Percentiles rank a stretch among this genome's conserved stretches.
These are phyloP conservation scores for Anguilla obscura DNA, from an alignment of 2,797 vertebrate genomes.

Conservation along the genomic window DNA sequence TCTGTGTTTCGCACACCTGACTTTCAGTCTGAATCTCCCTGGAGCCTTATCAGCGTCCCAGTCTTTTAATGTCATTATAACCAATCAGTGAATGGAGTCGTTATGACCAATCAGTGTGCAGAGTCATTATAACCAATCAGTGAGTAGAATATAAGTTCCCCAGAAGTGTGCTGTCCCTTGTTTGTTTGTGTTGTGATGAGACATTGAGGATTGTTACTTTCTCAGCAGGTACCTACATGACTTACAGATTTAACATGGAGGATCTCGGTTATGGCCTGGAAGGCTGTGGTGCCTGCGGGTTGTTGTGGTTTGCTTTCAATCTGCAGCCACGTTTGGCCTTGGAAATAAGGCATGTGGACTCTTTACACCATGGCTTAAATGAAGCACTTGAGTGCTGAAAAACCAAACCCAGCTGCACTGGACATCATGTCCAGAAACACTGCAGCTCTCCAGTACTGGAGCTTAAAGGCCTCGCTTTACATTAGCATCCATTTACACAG, in stretches of 20 bases:
- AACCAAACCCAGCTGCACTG: background rate
- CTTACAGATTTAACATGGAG: background rate
- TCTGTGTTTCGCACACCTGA: background rate
- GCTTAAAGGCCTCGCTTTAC: background rate
- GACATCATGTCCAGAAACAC: background rate
- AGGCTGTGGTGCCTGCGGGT: background rate
- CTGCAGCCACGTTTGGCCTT: background rate
- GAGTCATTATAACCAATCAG: background rate
- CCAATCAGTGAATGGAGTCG: background rate
- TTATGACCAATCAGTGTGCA: background rate
- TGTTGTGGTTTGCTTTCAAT: background rate
- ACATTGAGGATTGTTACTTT: background rate
- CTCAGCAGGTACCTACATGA: background rate
- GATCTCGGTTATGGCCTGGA: background rate
- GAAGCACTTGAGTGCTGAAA: background rate
- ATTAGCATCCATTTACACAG: background rate
- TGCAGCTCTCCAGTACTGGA: background rate
- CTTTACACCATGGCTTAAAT: background rate
- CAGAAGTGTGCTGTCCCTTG: no score
- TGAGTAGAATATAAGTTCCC: background rate
- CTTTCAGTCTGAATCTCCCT: background rate
- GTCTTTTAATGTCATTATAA: background rate
- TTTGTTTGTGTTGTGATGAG: no score
- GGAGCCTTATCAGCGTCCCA: background rate
- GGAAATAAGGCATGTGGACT: background rate